A percentile compares a stretch with the other conserved stretches of the same genome.
Conservation (phyloP, 2,888 invertebrate genomes). For the Fragum sueziense region DNA sequence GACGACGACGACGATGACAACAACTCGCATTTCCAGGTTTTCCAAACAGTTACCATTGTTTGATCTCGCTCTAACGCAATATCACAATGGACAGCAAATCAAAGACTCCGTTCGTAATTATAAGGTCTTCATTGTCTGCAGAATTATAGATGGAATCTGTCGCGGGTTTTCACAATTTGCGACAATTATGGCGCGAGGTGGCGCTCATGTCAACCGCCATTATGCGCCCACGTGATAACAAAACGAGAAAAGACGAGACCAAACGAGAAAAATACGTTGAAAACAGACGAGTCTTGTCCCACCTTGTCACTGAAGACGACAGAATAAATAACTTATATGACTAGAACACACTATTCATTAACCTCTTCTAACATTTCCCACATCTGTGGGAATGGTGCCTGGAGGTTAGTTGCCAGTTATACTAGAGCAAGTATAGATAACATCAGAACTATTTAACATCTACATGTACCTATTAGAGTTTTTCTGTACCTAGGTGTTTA, state of each 20-base stretch:
- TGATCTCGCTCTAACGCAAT: no score
- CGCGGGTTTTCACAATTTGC: slow-evolving; percentile 10
- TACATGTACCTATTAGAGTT: no score
- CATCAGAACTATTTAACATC: no score
- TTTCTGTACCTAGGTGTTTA: no score
- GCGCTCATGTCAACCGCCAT: slow-evolving; percentile 24
- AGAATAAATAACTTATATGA: slow-evolving; percentile 14
- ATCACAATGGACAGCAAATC: slow-evolving; percentile 3
- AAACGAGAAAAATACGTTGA: slow-evolving; percentile 10
- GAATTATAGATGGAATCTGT: slow-evolving; percentile 24
- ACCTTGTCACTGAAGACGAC: slow-evolving; percentile 16
- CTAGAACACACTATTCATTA: slow-evolving; percentile 7
- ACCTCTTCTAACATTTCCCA: background rate
- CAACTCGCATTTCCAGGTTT: no score
- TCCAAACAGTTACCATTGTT: no score
- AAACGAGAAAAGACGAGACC: slow-evolving; percentile 21
- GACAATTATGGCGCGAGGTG: slow-evolving; percentile 18
- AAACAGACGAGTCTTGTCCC: slow-evolving; percentile 14
- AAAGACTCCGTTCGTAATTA: background rate
- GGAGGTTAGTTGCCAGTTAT: no score
- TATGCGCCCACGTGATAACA: slow-evolving; percentile 18
- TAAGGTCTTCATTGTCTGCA: slow-evolving; percentile 9
- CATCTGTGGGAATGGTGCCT: no score
- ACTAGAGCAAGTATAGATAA: no score
- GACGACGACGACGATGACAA: no score